Evolutionary conservation across 2,113 vertebrate genomes (phyloP).

Genomic region (Bagarius yarrelli): DNA sequence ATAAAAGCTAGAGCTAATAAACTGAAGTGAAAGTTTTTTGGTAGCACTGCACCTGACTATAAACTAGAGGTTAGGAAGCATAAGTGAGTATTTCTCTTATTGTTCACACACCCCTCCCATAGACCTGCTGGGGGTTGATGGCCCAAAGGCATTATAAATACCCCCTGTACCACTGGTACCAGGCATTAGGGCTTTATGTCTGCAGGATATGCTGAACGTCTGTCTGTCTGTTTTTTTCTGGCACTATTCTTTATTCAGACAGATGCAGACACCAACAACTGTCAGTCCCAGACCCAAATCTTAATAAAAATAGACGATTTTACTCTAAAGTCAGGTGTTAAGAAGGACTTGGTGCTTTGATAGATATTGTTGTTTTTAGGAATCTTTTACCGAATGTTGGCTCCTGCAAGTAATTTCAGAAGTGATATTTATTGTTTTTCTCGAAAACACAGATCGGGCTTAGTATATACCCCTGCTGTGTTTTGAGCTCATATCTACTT

Average conservation of each 20-base stretch:
- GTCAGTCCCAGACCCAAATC: slow-evolving; percentile 60
- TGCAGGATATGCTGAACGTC: slow-evolving; percentile 72
- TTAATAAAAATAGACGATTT: slow-evolving; percentile 62
- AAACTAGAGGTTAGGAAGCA: slow-evolving; percentile 26
- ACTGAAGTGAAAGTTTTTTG: slow-evolving; percentile 28
- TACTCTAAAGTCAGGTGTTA: slow-evolving; percentile 30
- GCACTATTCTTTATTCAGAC: slow-evolving; percentile 57
- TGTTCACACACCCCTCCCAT: slow-evolving; percentile 63
- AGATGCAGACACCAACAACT: slow-evolving; percentile 64
- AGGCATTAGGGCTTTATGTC: slow-evolving; percentile 72
- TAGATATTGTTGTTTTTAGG: slow-evolving; percentile 47
- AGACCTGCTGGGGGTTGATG: slow-evolving; percentile 54
- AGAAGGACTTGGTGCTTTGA: slow-evolving; percentile 47
- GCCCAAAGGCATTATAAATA: slow-evolving; percentile 72
- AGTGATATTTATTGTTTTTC: slow-evolving; percentile 33
- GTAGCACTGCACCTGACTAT: neutral
- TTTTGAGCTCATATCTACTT: slow-evolving; percentile 45
- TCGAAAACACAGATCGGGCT: slow-evolving; percentile 26
- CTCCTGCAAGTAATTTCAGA: slow-evolving; percentile 28
- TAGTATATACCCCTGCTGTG: slow-evolving; percentile 54
- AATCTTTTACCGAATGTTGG: slow-evolving; percentile 38
- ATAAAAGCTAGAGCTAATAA: slow-evolving; percentile 20
- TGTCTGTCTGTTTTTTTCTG: slow-evolving; percentile 63
- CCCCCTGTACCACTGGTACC: slow-evolving; percentile 63
- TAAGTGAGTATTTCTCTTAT: slow-evolving; percentile 61